These are phyloP conservation scores for Gadus macrocephalus DNA, from an alignment of 2,113 vertebrate genomes.

Conservation along the genomic window DNA sequence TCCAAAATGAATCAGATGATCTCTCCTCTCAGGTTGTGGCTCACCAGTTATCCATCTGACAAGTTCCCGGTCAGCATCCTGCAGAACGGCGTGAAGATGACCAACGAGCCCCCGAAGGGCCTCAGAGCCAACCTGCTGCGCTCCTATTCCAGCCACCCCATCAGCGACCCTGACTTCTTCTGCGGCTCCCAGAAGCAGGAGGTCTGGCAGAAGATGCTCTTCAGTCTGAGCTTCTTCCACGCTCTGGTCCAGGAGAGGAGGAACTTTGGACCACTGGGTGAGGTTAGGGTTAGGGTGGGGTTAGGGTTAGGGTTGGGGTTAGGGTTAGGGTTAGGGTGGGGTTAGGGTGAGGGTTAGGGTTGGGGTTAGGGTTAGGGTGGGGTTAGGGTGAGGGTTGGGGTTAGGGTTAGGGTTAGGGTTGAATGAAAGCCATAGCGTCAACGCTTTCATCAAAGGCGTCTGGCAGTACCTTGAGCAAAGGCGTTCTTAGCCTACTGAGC, in stretches of 20 bases:
- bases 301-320: conserved; percentile 65
- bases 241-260: conserved; percentile 90
- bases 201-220: conserved; percentile 87
- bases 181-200: conserved; percentile 74
- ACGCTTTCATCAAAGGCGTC: too few relatives aligned
- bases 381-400: too few relatives aligned
- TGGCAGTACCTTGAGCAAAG: too few relatives aligned
- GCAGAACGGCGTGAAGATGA: conserved; percentile 94
- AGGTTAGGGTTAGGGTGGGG: conserved; percentile 49
- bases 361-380: conserved; percentile 62
- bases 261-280: conserved; percentile 86
- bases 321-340: conserved; percentile 23
- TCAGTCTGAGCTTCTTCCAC: conserved; percentile 91
- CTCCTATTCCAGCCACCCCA: conserved; percentile 84
- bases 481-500: background rate
- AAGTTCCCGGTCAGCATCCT: conserved; percentile 92
- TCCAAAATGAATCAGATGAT: too few relatives aligned
- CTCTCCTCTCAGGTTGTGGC: conserved; percentile 75
- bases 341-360: conserved; percentile 66
- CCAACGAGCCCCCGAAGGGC: conserved; percentile 90
- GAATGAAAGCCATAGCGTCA: too few relatives aligned
- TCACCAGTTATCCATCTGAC: conserved; percentile 92
- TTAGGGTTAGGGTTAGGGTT: background rate
- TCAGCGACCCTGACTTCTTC: conserved; percentile 84
- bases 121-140: conserved; percentile 85